Evolutionary conservation across 2,888 invertebrate species (phyloP).

Genomic region (Auanema freiburgensis): DNA sequence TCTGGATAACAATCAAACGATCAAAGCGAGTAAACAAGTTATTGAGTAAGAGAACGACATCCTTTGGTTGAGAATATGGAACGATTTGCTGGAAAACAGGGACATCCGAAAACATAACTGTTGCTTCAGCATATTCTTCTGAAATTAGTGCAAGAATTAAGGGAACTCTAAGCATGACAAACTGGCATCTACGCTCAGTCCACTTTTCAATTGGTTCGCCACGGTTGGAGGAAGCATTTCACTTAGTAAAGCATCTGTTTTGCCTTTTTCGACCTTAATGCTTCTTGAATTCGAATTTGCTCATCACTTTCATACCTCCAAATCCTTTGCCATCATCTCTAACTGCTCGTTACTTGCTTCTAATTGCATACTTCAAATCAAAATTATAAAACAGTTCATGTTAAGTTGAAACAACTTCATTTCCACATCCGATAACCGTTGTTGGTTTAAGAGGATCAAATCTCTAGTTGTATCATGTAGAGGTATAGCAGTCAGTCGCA

Average conservation of each 20-base stretch:
- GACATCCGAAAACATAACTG: constrained; percentile 65
- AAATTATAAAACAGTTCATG: not conserved
- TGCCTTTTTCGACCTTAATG: constrained; percentile 44
- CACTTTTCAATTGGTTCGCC: constrained; percentile 62
- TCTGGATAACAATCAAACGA: constrained; percentile 36
- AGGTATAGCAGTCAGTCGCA: constrained; percentile 54
- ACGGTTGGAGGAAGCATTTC: constrained; percentile 65
- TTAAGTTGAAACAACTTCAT: constrained; percentile 37
- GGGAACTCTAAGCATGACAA: constrained; percentile 9
- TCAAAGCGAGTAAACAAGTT: constrained; percentile 58
- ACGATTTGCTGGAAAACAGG: constrained; percentile 66
- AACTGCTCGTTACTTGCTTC: constrained; percentile 59
- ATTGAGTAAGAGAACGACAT: constrained; percentile 52
- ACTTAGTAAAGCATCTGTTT: constrained; percentile 64
- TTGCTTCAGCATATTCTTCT: constrained; percentile 59
- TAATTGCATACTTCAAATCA: constrained; percentile 48
- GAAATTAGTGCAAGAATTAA: constrained; percentile 6
- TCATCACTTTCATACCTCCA: constrained; percentile 41
- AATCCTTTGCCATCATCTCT: constrained; percentile 52
- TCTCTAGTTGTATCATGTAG: constrained; percentile 59
- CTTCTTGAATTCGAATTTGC: constrained; percentile 2
- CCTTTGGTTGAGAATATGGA: constrained; percentile 55
- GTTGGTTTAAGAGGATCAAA: constrained; percentile 57
- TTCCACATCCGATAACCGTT: constrained; percentile 51
- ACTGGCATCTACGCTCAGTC: constrained; percentile 62